Conservation (phyloP, 2,113 vertebrate genomes). For the Oxyura jamaicensis region DNA sequence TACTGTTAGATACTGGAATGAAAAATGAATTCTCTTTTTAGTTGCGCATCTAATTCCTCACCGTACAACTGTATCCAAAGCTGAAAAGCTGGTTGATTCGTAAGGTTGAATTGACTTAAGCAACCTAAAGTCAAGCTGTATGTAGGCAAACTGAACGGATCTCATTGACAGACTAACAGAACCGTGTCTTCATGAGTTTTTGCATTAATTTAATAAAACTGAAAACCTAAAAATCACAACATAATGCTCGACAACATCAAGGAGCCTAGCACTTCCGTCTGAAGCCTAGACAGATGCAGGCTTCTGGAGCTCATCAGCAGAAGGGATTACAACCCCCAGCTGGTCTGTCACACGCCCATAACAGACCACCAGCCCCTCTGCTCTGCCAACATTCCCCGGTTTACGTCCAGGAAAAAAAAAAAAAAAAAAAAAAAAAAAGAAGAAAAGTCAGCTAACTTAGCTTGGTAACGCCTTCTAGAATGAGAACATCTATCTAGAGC, state of each 20-base stretch:
- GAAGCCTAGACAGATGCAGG: background rate
- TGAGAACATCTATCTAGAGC: background rate
- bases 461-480: background rate
- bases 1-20: background rate
- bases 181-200: background rate
- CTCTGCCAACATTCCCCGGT: background rate
- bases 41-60: background rate
- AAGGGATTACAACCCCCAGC: conserved; percentile 15
- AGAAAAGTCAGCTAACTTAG: background rate
- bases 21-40: background rate
- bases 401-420: background rate
- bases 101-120: background rate
- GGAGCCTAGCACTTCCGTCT: background rate
- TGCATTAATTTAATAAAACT: background rate
- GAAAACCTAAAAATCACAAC: background rate
- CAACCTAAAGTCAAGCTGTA: background rate
- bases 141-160: background rate
- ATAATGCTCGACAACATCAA: background rate
- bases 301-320: background rate
- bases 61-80: background rate
- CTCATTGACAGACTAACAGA: background rate
- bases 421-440: no score
- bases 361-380: background rate
- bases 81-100: background rate
- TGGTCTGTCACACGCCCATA: background rate